Evolutionary conservation across 2,888 invertebrate genomes (phyloP), one percentile per base, ranked within the genome.

Genomic region (Oxytorus armatus): DNA sequence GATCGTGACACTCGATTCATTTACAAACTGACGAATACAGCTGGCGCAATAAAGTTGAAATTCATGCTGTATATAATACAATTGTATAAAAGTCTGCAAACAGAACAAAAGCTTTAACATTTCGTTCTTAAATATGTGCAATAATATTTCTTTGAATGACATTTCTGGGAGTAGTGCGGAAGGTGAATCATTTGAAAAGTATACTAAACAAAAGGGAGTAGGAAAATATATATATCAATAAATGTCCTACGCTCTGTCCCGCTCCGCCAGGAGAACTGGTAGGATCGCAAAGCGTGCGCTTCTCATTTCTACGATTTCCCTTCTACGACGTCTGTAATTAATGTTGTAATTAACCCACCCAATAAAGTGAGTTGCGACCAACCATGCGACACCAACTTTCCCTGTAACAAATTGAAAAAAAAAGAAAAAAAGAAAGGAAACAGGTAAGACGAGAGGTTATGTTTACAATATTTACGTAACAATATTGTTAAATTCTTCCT

Each of bases 241-340:
- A 70, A 36, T 25, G 39, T 47, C 92, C 89, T 94, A 98, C 93
- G 95, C 95, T 86, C 98, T 93, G 90, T 98, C 97, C 79, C 96
- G 93, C 91, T 98, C 98, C 0, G 98, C 98, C 36, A 95, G 83
- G 76, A 98, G 88, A 89, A 98, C 90, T 0, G 98, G 97, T 65
- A 94, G 93, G 18, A 98, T 92, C 0, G 97, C 98, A 91, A 96
- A 93, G 85, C 94, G 94, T 0, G 96, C 95, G 59, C 97, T 97
- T 8, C 95, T 94, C 93, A 95, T 94, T 92, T 98, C n/a, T n/a
- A n/a, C 98, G 68, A 97, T 92, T 61, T 94, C 92, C 36, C 95
- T 93, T 47, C 92, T 92, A 0, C 95, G 88, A 81, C 92, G 88
- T 87, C 93, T 94, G 66, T 92, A 92, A 66, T 55, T 25, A 0